Base-by-base conservation (phyloP, 2,797 vertebrate species). In the Arvicola amphibius region DNA sequence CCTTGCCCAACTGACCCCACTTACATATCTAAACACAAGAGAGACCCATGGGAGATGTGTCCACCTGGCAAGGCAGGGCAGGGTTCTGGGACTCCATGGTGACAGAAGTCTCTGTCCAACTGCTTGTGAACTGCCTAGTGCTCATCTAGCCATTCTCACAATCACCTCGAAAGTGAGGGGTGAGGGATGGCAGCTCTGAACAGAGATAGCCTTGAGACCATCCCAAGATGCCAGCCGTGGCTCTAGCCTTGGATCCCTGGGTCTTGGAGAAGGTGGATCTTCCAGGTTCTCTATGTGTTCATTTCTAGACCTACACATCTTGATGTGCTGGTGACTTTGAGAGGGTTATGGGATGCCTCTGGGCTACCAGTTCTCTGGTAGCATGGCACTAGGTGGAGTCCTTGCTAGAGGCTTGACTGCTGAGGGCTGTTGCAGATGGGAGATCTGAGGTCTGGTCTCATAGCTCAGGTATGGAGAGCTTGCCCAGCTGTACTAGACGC, bases 311-410 rank as follows among this genome's bases (percentile, higher is more conserved):
- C 48, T 19, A 34, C 17, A 34, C 1, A 1, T 37, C 40, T 25
- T 79, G 74, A 77, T 27, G n/a, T 89, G 65, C 84, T 67, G 61
- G 84, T 96, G 96, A 43, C 46, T 46, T 51, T 63, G 90, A 88
- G 37, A 67, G 51, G 34, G 25, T 89, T n/a, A 51, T 3, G 34
- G 25, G 51, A 14, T 29, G 13, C 23, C 21, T n/a, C 76, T n/a
- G 51, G 69, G 65, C 79, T 61, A 0, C 14, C 1, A 63, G 43
- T 16, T 92, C 63, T 6, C 32, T 43, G 40, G 46, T 34, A 73
- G 88, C 51, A 37, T 23, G 27, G 81, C 65, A 48, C 46, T 5
- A 13, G 14, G 76, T 74, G 46, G 63, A 51, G 7, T 12, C 7
- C 4, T 10, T 63, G 79, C 43, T 48, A 14, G 71, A 19, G 27